Base-by-base conservation (phyloP, 2,888 invertebrate species). In the Lysandra coridon region DNA sequence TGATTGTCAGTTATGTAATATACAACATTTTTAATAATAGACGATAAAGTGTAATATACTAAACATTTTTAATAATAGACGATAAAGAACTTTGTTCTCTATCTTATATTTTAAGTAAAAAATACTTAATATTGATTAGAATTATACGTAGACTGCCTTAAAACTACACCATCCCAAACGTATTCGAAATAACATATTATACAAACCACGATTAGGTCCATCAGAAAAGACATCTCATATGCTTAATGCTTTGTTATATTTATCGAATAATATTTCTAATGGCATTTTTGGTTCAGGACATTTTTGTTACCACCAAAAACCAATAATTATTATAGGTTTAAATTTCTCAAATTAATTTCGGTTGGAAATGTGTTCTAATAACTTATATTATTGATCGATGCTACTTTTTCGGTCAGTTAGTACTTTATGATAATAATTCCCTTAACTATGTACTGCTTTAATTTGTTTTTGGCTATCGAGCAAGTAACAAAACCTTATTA, bases 121-220 rank as follows among this genome's bases (percentile, higher is more conserved):
- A n/a, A 7, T 60, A 23, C 2, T 62, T 62, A 23, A 23, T 76
- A 60, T 33, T 30, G 44, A 79, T 85, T 85, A 86, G 86, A 85
- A 87, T 84, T 83, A 84, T 82, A 85, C 84, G 86, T 81, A 78
- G 85, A 83, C 78, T 78, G 84, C 87, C 89, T 89, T 89, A 89
- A 88, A 86, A 83, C 87, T 89, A 90, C 57, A 85, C 84, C 83
- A 83, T 83, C 85, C 85, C 86, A 86, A 85, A 85, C 84, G 85
- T 83, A 84, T 87, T 84, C 88, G 86, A 88, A 88, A 86, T 81
- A 83, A 86, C 82, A 53, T 82, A 23, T 23, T 23, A 23, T 23
- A 12, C 23, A 7, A 64, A 64, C 64, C 30, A 64, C 30, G 62
- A 10, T 23, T 62, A 10, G 4, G 14, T 30, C 33, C 14, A 4